Evolutionary conservation across 1,140 invertebrate species (phyloP).

Genomic region (Leptinotarsa lineolata): DNA sequence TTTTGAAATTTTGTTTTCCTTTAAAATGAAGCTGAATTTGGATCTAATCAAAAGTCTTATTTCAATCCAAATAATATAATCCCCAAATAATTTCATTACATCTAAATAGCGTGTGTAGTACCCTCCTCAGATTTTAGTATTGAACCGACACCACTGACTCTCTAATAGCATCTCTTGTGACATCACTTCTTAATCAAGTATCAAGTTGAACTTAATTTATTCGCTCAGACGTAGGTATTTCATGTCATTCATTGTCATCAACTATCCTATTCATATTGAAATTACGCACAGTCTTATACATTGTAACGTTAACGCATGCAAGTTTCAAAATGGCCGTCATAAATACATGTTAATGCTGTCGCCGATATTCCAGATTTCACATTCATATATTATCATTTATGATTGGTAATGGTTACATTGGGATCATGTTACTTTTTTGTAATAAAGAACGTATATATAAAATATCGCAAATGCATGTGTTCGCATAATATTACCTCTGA

Average conservation of each 20-base stretch:
- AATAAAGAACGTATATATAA: neutral
- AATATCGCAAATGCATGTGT: neutral
- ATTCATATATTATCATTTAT: constrained; percentile 2
- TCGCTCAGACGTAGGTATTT: constrained; percentile 9
- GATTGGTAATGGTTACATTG: neutral
- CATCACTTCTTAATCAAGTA: neutral
- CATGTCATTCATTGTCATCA: constrained; percentile 26
- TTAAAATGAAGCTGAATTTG: no score
- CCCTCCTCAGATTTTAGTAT: neutral
- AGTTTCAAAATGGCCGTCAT: constrained; percentile 15
- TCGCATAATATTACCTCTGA: neutral
- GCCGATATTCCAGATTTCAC: neutral
- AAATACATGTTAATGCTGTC: constrained; percentile 12
- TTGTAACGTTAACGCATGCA: constrained; percentile 6
- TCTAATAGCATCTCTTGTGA: neutral
- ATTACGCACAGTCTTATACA: neutral
- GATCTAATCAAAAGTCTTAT: no score
- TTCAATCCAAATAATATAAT: no score
- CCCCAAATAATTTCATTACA: no score
- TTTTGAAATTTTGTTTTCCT: no score
- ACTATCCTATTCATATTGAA: constrained; percentile 23
- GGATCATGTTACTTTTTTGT: constrained; percentile 1
- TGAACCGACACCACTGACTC: neutral
- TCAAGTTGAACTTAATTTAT: constrained; percentile 3
- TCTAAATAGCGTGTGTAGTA: no score